These are phyloP conservation scores for Gnatocerus cornutus DNA, from an alignment of 2,888 invertebrate genomes.

Conservation along the genomic window DNA sequence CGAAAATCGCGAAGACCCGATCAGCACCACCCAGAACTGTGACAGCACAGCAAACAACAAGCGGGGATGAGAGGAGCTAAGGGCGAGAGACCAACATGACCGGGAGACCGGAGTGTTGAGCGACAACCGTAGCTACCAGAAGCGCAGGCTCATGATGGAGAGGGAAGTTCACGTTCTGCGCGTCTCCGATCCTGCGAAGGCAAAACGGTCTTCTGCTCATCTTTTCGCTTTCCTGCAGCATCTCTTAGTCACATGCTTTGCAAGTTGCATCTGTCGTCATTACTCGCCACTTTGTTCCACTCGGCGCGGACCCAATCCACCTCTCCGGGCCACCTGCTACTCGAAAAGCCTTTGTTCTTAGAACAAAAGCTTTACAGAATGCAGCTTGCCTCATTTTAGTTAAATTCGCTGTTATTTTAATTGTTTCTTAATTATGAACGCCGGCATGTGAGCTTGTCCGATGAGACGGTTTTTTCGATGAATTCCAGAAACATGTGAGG, in stretches of 20 bases:
- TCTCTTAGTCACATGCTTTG: slow-evolving; percentile 32
- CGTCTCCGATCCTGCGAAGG: slow-evolving; percentile 18
- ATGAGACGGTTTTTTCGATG: neutral
- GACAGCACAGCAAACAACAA: slow-evolving; percentile 56
- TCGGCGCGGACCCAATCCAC: slow-evolving; percentile 16
- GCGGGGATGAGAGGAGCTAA: slow-evolving; percentile 57
- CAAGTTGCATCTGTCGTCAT: slow-evolving; percentile 37
- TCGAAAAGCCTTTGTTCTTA: slow-evolving; percentile 49
- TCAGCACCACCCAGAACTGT: slow-evolving; percentile 58
- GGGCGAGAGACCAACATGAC: slow-evolving; percentile 50
- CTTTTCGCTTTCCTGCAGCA: slow-evolving; percentile 26
- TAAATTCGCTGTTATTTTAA: slow-evolving; percentile 15
- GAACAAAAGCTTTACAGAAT: slow-evolving; percentile 42
- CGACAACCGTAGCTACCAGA: slow-evolving; percentile 8
- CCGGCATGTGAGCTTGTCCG: neutral
- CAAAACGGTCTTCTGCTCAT: slow-evolving; percentile 19
- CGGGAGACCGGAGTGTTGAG: slow-evolving; percentile 42
- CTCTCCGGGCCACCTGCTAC: slow-evolving; percentile 51
- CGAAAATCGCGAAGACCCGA: slow-evolving; percentile 27
- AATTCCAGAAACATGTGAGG: slow-evolving; percentile 49
- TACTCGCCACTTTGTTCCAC: slow-evolving; percentile 25
- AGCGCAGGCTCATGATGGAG: slow-evolving; percentile 28
- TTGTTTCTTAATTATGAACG: neutral
- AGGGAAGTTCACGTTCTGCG: slow-evolving; percentile 39
- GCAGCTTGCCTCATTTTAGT: slow-evolving; percentile 39